A percentile compares a stretch with the other conserved stretches of the same genome.
Conservation (phyloP, 2,797 vertebrate genomes). For the Enteromius viviparus region DNA sequence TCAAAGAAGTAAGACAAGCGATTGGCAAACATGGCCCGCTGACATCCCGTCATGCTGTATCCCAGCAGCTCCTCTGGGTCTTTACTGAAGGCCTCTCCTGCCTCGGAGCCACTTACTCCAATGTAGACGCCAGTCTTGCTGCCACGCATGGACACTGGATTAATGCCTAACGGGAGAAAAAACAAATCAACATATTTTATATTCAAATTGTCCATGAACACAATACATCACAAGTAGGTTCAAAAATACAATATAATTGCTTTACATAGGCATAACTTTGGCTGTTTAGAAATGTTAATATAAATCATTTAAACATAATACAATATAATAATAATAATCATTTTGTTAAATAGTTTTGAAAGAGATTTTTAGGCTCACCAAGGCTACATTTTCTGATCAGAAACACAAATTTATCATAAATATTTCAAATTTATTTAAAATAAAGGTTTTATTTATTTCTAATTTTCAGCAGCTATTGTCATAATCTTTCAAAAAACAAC, state of each 20-base stretch:
- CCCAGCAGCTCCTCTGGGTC: slow-evolving; percentile 93
- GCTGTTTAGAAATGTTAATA: neutral
- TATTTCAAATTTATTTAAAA: neutral
- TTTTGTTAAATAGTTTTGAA: neutral
- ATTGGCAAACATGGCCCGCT: slow-evolving; percentile 96
- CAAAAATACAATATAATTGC: neutral
- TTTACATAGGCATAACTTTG: neutral
- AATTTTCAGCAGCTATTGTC: neutral
- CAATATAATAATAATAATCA: neutral
- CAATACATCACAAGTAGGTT: neutral
- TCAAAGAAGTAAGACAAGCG: slow-evolving; percentile 94
- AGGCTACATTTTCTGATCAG: neutral
- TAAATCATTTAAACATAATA: neutral
- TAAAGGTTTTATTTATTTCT: neutral
- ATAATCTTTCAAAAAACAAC: neutral
- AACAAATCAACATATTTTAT: slow-evolving; percentile 25
- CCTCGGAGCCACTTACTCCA: slow-evolving; percentile 92
- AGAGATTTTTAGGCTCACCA: neutral
- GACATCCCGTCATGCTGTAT: slow-evolving; percentile 98
- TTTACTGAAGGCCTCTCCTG: slow-evolving; percentile 88
- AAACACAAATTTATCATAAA: neutral
- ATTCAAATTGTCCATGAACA: neutral
- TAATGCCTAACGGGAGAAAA: slow-evolving; percentile 79
- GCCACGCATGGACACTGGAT: slow-evolving; percentile 83
- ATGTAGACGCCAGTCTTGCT: slow-evolving; percentile 92